These are phyloP conservation scores for Bufo gargarizans DNA, from an alignment of 2,113 vertebrate species.

Conservation along the genomic window DNA sequence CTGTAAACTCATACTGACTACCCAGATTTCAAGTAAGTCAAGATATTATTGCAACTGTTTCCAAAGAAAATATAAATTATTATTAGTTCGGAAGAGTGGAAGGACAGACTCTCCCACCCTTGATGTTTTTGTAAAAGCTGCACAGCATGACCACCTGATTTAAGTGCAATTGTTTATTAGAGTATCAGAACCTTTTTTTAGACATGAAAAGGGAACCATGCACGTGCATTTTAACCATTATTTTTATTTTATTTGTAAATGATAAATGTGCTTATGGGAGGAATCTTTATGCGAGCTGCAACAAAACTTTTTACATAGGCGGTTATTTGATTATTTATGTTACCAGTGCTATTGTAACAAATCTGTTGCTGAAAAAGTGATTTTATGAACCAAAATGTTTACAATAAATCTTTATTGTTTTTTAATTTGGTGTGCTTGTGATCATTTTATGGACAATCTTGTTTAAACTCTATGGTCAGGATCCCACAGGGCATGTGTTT, in stretches of 20 bases:
- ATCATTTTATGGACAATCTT: not conserved
- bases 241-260: not conserved
- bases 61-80: not conserved
- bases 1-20: not conserved
- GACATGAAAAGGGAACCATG: not conserved
- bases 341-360: constrained; percentile 12
- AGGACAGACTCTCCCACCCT: not conserved
- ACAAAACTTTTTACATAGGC: not conserved
- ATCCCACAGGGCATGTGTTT: not conserved
- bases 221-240: not conserved
- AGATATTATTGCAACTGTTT: not conserved
- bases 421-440: not conserved
- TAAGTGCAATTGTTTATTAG: not conserved
- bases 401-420: not conserved
- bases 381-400: constrained; percentile 24
- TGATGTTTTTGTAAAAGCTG: not conserved
- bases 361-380: not conserved
- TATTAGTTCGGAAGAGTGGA: not conserved
- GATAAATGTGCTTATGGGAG: not conserved
- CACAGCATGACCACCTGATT: not conserved
- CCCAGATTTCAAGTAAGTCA: not conserved
- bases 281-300: not conserved
- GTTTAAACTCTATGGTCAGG: not conserved
- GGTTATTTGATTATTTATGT: constrained; percentile 29
- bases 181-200: not conserved